These are phyloP conservation scores for Paraescarpia echinospica DNA, from an alignment of 1,140 invertebrate species.

Conservation along the genomic window DNA sequence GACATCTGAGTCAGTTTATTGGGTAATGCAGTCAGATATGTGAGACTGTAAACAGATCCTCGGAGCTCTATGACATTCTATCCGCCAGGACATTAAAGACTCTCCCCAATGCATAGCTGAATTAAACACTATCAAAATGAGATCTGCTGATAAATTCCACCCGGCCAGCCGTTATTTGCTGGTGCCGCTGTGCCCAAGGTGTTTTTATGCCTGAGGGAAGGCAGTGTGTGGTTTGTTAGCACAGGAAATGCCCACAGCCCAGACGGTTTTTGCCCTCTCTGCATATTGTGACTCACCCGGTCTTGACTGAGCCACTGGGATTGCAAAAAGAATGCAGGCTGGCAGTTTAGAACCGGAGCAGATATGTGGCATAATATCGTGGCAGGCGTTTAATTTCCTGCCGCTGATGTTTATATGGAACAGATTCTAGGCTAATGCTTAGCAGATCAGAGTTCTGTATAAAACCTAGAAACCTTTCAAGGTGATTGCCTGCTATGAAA, in stretches of 20 bases:
- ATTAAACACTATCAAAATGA: slow-evolving; percentile 1
- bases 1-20: neutral
- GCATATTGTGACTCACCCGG: neutral
- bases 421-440: neutral
- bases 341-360: neutral
- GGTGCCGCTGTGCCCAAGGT: too few relatives aligned
- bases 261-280: neutral
- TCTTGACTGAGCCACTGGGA: neutral
- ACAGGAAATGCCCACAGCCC: neutral
- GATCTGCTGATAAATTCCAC: neutral
- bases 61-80: neutral
- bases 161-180: neutral
- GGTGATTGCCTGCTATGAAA: neutral
- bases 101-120: neutral
- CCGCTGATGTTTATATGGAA: neutral
- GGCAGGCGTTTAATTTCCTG: neutral
- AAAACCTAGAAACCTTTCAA: neutral
- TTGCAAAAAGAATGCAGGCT: neutral
- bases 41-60: neutral
- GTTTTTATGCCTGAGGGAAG: neutral
- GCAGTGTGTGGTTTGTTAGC: neutral
- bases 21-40: neutral
- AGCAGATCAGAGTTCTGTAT: neutral
- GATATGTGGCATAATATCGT: neutral
- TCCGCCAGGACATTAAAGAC: neutral